Evolutionary conservation across 2,888 invertebrate species (phyloP).

Genomic region (Parascotia fuliginaria): DNA sequence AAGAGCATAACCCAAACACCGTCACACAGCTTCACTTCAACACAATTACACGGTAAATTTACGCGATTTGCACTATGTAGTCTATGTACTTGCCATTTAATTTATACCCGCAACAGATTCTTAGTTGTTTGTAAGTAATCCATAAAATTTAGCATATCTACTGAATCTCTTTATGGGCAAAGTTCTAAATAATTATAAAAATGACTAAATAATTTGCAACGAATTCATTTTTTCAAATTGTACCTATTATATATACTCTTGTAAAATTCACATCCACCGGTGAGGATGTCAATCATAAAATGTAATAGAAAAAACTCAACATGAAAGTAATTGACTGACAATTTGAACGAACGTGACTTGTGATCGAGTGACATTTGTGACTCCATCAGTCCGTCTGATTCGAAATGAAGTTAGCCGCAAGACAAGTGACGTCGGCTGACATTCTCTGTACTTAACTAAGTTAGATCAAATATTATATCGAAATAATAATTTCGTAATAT

Average conservation of each 20-base stretch:
- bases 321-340: conserved; percentile 8
- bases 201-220: conserved; percentile 12
- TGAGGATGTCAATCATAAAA: too few species aligned
- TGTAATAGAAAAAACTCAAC: conserved; percentile 21
- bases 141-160: too few species aligned
- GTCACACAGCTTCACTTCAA: conserved; percentile 22
- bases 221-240: conserved; percentile 29
- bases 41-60: conserved; percentile 17
- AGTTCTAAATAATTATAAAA: conserved; percentile 1
- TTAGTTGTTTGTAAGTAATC: not conserved
- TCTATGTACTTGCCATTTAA: conserved; percentile 27
- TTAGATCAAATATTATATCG: too few species aligned
- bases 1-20: conserved; percentile 37
- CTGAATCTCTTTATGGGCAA: too few species aligned
- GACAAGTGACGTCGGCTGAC: not conserved
- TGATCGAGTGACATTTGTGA: not conserved
- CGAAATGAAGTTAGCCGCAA: too few species aligned
- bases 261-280: conserved; percentile 13
- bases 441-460: too few species aligned
- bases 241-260: conserved; percentile 26
- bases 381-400: too few species aligned
- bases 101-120: conserved; percentile 29
- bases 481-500: too few species aligned
- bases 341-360: not conserved
- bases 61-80: conserved; percentile 24